These are phyloP conservation scores for Notocelia uddmanniana DNA, from an alignment of 2,888 invertebrate species.

Conservation along the genomic window DNA sequence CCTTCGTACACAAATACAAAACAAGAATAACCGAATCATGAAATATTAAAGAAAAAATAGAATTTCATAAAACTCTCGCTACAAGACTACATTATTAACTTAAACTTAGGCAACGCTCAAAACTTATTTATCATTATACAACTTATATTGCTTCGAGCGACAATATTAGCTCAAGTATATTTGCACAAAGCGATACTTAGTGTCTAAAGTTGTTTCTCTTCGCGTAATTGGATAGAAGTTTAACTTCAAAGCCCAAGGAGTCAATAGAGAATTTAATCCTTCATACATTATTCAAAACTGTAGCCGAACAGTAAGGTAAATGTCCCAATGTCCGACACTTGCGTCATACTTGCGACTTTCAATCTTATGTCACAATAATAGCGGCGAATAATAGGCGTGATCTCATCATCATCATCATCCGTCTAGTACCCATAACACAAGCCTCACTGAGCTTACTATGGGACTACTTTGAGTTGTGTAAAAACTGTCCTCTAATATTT, in stretches of 20 bases:
- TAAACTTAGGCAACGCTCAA: neutral
- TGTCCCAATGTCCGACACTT: too few species aligned
- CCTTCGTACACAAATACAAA: neutral
- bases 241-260: neutral
- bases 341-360: too few species aligned
- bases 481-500: too few species aligned
- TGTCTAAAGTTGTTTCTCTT: neutral
- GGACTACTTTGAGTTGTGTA: too few species aligned
- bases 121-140: neutral
- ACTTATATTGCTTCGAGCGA: neutral
- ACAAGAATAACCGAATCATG: neutral
- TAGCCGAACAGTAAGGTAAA: neutral
- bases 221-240: neutral
- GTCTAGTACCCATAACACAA: too few species aligned
- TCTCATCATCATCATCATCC: too few species aligned
- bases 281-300: constrained; percentile 11
- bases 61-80: neutral
- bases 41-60: neutral
- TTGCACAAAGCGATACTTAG: neutral
- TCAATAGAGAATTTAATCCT: neutral
- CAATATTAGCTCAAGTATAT: neutral
- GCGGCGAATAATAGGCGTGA: too few species aligned
- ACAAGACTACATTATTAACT: neutral
- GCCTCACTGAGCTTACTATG: too few species aligned
- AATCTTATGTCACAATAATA: too few species aligned